Evolutionary conservation across 2,797 vertebrate species (phyloP), one percentile per base, ranked within the genome.

Genomic region (Orientallactaga sibirica): DNA sequence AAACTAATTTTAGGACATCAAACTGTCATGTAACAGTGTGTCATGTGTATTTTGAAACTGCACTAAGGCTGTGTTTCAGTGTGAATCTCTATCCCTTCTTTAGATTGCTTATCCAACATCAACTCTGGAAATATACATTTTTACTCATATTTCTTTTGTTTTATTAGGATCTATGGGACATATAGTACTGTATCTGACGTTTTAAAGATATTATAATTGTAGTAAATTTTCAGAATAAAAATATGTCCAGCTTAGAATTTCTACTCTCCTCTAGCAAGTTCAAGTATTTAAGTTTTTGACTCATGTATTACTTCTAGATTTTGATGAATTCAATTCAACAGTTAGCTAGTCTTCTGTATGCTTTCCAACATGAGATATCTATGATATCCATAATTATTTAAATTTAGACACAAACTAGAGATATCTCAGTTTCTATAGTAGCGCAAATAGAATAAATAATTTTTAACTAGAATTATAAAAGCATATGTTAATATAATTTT

Each of bases 231-330:
- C 11, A 84, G 77, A 81, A 37, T 77, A 88, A 75, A 62, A 94
- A 90, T 33, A 6, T 84, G 3, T 18, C 6, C 33, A 58, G 64
- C 22, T 84, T 82, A 64, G 20, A 77, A 66, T 55, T 64, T 19
- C 77, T 25, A 25, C 11, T 76, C 41, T 61, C 76, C 22, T 58
- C 6, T 68, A 74, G 76, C 6, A 52, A 4, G 5, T 66, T 95
- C 73, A 52, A 82, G 48, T 66, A 33, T 94, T 93, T 81, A 74
- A 64, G 67, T 81, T 96, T 91, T 74, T 58, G 74, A 93, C 64
- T 92, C 19, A 73, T 73, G 16, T 7, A 93, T 33, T 7, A 67
- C 29, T 77, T 93, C 83, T 78, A 89, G 48, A 77, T 84, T 94
- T 76, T 77, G 20, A 94, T 66, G 41, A 61, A 1, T 11, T 41